Conservation (phyloP, 2,888 invertebrate genomes). For the Ptilodon capucinus region DNA sequence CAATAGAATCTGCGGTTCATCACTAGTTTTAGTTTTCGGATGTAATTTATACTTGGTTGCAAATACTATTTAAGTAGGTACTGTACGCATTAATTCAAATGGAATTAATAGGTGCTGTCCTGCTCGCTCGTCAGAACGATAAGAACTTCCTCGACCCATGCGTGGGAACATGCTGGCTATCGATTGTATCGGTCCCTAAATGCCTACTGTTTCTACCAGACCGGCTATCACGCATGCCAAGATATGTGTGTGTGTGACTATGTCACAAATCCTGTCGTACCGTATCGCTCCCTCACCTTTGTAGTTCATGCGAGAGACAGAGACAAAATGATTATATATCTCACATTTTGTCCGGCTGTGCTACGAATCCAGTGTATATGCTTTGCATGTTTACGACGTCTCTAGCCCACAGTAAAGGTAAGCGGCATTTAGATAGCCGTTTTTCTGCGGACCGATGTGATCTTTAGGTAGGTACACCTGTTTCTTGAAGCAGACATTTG, state of each 20-base stretch:
- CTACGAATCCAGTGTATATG: too few relatives aligned
- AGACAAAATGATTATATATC: too few relatives aligned
- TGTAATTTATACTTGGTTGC: neutral
- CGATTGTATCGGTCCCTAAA: constrained; percentile 38
- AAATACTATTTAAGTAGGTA: neutral
- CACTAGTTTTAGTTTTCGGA: neutral
- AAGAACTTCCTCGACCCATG: constrained; percentile 50
- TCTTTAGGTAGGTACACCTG: too few relatives aligned
- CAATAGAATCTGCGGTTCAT: too few relatives aligned
- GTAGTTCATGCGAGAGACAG: too few relatives aligned
- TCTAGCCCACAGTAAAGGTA: constrained; percentile 18
- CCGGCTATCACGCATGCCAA: too few relatives aligned
- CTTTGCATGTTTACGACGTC: constrained; percentile 21
- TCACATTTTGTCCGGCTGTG: too few relatives aligned
- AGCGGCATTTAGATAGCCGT: constrained; percentile 8
- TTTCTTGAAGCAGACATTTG: too few relatives aligned
- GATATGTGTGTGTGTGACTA: too few relatives aligned
- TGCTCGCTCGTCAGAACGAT: constrained; percentile 43
- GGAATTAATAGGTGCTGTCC: constrained; percentile 19
- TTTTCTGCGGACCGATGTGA: neutral
- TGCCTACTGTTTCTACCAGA: constrained; percentile 12
- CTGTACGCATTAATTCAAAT: constrained; percentile 21
- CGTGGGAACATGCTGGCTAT: constrained; percentile 56
- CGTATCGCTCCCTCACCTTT: too few relatives aligned
- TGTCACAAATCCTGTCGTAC: too few relatives aligned